phyloP scores from a whole-genome alignment of 2,797 vertebrate genomes.

The Ibycter americanus region DNA sequence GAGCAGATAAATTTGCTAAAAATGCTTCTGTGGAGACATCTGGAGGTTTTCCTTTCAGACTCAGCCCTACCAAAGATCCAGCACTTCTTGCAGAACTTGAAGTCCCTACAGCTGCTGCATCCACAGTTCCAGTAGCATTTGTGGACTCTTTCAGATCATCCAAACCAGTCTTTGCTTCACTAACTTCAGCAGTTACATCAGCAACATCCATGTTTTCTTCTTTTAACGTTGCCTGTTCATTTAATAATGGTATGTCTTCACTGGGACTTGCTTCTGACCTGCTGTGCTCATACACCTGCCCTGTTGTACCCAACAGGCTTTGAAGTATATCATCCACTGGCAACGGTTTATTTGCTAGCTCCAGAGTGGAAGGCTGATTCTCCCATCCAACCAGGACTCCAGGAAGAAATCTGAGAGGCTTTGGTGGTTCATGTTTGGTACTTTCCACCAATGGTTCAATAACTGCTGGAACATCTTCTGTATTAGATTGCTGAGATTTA shows the following conservation, averaged over 20 bases:
- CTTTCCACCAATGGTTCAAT: conserved; percentile 80
- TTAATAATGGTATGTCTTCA: conserved; percentile 75
- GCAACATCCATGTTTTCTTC: conserved; percentile 66
- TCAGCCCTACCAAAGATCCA: conserved; percentile 75
- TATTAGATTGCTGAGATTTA: conserved; percentile 75
- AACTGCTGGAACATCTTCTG: conserved; percentile 75
- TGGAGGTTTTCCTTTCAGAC: conserved; percentile 93
- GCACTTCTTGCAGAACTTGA: conserved; percentile 66
- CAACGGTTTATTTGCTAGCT: conserved; percentile 81
- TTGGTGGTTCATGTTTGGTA: conserved; percentile 81
- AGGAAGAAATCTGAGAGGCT: conserved; percentile 95
- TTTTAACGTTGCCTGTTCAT: conserved; percentile 51
- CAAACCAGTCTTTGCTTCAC: conserved; percentile 51
- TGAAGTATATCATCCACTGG: conserved; percentile 80
- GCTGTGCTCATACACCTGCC: conserved; percentile 67
- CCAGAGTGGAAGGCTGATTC: conserved; percentile 86
- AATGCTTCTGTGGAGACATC: conserved; percentile 94
- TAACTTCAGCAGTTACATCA: conserved; percentile 70
- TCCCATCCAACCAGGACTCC: conserved; percentile 94
- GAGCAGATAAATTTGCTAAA: conserved; percentile 84
- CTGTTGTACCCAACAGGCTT: conserved; percentile 76
- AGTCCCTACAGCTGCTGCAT: conserved; percentile 61
- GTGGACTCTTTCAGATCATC: conserved; percentile 53
- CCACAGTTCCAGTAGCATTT: conserved; percentile 11
- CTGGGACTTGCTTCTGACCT: conserved; percentile 61